A percentile compares a stretch with the other conserved stretches of the same genome.
Conservation (phyloP, 2,888 invertebrate species). For the Abrostola tripartita region DNA sequence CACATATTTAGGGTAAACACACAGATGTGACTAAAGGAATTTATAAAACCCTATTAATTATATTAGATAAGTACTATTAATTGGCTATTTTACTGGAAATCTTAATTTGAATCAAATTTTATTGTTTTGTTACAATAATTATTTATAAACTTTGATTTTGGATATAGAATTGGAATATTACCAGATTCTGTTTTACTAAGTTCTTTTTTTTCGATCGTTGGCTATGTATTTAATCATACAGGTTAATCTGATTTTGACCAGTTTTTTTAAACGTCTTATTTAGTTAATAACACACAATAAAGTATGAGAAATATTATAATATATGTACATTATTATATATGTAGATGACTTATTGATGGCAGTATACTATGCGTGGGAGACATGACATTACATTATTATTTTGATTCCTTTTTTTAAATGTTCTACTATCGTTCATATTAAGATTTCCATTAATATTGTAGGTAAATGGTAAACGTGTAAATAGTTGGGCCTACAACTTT, state of each 20-base stretch:
- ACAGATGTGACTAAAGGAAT: constrained; percentile 76
- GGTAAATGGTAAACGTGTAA: constrained; percentile 74
- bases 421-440: constrained; percentile 31
- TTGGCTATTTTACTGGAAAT: constrained; percentile 48
- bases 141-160: not conserved
- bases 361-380: too few species aligned
- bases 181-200: not conserved
- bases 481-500: constrained; percentile 77
- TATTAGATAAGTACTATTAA: constrained; percentile 44
- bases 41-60: constrained; percentile 62
- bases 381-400: too few species aligned
- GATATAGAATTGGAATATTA: constrained; percentile 3
- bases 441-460: constrained; percentile 63
- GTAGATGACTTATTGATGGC: too few species aligned
- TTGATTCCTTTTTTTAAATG: not conserved
- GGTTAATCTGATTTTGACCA: too few species aligned
- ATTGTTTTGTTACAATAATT: constrained; percentile 1
- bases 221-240: too few species aligned
- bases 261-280: too few species aligned
- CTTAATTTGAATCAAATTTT: constrained; percentile 38
- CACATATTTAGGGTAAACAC: constrained; percentile 60
- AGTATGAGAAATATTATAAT: too few species aligned
- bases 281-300: too few species aligned
- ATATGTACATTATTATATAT: too few species aligned
- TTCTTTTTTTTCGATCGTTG: not conserved